Conservation (phyloP, 2,113 vertebrate species). For the Thalassarche chlororhynchos region DNA sequence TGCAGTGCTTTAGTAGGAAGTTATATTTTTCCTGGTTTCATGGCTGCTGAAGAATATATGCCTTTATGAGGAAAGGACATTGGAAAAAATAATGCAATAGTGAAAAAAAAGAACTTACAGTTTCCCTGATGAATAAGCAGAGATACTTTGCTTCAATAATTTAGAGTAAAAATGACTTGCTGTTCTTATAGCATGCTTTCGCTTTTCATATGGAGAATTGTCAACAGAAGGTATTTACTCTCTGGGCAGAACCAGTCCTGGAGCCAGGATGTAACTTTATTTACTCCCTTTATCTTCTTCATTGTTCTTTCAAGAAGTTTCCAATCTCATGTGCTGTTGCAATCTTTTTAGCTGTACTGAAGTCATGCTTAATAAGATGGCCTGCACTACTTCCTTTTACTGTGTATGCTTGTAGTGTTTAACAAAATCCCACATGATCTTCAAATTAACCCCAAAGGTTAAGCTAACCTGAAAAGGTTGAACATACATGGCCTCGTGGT, state of each 20-base stretch:
- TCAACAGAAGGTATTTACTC: conserved; percentile 34
- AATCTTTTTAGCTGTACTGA: background rate
- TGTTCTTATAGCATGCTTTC: background rate
- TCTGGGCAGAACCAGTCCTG: conserved; percentile 17
- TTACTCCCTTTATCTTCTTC: conserved; percentile 9
- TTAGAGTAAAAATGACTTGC: background rate
- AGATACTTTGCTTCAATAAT: background rate
- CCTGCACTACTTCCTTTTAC: conserved; percentile 14
- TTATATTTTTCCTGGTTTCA: background rate
- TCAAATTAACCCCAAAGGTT: conserved; percentile 26
- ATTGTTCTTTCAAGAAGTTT: conserved; percentile 3
- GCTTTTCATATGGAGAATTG: background rate
- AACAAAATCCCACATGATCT: background rate
- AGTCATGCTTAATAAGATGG: background rate
- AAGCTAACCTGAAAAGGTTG: background rate
- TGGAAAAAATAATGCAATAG: background rate
- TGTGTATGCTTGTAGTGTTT: background rate
- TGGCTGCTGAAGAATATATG: background rate
- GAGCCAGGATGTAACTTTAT: background rate
- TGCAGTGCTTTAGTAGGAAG: background rate
- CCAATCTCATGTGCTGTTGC: background rate
- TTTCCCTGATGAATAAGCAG: background rate
- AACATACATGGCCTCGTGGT: background rate
- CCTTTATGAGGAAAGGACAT: background rate
- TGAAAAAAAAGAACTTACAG: background rate